Conservation (phyloP, 2,797 vertebrate genomes). For the Bradypus variegatus region DNA sequence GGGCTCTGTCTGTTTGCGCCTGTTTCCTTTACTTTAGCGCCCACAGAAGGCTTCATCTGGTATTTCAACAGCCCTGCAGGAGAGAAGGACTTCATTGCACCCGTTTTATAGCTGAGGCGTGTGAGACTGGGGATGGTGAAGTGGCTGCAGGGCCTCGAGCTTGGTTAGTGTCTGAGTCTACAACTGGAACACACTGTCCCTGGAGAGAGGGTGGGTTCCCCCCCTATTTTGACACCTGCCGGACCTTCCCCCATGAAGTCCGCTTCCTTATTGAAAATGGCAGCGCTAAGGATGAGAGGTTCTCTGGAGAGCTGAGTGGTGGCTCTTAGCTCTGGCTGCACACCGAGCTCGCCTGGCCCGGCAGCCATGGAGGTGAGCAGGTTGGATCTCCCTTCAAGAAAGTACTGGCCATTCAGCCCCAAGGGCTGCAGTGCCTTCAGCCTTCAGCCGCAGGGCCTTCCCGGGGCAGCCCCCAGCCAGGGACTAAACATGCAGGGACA, state of each 20-base stretch:
- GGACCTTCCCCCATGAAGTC: neutral
- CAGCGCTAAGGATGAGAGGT: neutral
- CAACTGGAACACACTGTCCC: neutral
- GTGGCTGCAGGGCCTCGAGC: fast-evolving
- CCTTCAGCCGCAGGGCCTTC: neutral
- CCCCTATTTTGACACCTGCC: neutral
- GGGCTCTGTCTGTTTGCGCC: neutral
- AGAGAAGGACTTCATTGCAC: neutral
- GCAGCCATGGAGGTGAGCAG: fast-evolving
- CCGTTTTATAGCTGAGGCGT: neutral
- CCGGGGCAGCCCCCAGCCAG: neutral
- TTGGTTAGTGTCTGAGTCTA: neutral
- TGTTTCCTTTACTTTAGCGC: neutral
- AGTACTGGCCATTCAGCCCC: neutral
- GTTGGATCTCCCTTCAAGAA: neutral
- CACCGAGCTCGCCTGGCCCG: neutral
- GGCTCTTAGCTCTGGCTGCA: neutral
- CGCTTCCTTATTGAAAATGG: neutral
- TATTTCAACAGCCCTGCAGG: neutral
- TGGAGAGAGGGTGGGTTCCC: neutral
- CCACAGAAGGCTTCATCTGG: neutral
- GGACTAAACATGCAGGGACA: neutral
- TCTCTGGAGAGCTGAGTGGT: neutral
- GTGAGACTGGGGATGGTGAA: neutral
- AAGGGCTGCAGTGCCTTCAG: neutral